These are phyloP conservation scores for Diadumene lineata DNA, from an alignment of 92 coral and sea anemone species.

Conservation along the genomic window DNA sequence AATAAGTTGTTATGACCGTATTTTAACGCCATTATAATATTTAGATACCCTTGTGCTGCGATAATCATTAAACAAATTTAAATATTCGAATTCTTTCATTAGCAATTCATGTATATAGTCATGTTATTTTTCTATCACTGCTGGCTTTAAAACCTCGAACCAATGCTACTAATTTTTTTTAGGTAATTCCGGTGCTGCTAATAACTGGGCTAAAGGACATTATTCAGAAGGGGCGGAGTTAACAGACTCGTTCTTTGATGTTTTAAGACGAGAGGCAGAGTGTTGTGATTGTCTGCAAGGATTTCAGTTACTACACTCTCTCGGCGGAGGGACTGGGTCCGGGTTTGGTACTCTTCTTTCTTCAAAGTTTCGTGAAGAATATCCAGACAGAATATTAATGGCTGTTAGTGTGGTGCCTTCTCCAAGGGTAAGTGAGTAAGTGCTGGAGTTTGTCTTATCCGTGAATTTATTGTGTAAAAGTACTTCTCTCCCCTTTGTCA, in stretches of 20 bases:
- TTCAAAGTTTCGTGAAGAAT: constrained; percentile 42
- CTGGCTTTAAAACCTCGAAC: neutral
- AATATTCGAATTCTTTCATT: no score
- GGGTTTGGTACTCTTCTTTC: constrained; percentile 30
- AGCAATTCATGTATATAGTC: no score
- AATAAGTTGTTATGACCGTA: no score
- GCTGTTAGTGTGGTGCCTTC: constrained; percentile 39
- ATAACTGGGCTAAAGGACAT: constrained; percentile 45
- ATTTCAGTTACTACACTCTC: constrained; percentile 33
- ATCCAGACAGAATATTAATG: constrained; percentile 24
- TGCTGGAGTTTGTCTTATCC: no score
- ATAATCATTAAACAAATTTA: no score
- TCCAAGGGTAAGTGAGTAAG: constrained; percentile 34
- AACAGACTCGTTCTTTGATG: constrained; percentile 29
- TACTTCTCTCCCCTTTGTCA: no score
- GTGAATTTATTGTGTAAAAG: no score
- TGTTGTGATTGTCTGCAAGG: constrained; percentile 37
- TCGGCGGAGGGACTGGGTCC: constrained; percentile 44
- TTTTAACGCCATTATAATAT: no score
- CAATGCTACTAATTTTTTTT: neutral
- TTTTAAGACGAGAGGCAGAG: constrained; percentile 26
- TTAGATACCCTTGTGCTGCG: no score
- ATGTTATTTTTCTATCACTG: neutral
- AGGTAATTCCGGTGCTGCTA: constrained; percentile 38
- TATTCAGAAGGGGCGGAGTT: constrained; percentile 39